These are phyloP conservation scores for Galbula dea DNA, from an alignment of 2,113 vertebrate species.

Conservation along the genomic window DNA sequence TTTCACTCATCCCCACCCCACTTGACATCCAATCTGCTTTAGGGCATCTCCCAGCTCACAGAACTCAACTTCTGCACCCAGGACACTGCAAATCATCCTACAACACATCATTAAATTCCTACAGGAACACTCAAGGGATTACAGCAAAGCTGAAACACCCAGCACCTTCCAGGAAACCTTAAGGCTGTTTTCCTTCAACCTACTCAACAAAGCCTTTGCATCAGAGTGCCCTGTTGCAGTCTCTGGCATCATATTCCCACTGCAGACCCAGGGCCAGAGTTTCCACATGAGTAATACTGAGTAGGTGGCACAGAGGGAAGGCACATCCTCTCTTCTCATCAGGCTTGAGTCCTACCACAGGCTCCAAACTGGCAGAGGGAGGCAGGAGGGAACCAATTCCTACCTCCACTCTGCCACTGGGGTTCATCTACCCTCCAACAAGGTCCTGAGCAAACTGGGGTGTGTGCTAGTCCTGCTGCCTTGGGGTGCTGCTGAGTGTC, in stretches of 20 bases:
- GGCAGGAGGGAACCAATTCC: rapidly evolving
- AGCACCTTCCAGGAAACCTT: constrained; percentile 52
- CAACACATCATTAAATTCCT: constrained; percentile 46
- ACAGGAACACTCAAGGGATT: constrained; percentile 12
- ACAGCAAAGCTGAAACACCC: constrained; percentile 34
- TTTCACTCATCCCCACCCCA: not conserved
- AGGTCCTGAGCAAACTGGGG: rapidly evolving
- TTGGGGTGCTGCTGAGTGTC: not conserved
- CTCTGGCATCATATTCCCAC: not conserved
- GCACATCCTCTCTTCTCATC: not conserved
- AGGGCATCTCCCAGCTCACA: not conserved
- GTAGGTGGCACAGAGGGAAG: not conserved
- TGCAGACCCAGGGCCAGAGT: not conserved
- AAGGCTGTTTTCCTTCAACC: constrained; percentile 56
- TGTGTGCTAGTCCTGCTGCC: rapidly evolving
- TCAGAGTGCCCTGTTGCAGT: not conserved
- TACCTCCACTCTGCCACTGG: not conserved
- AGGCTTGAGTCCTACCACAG: not conserved
- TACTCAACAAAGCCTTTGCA: constrained; percentile 14
- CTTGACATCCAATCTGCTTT: not conserved
- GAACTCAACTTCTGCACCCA: not conserved
- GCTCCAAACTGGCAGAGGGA: not conserved
- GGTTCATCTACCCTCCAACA: not conserved
- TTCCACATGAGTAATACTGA: not conserved
- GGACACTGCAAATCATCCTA: constrained; percentile 31